These are phyloP conservation scores for Leucophenga varia DNA, from an alignment of 1,140 invertebrate species.

Conservation along the genomic window DNA sequence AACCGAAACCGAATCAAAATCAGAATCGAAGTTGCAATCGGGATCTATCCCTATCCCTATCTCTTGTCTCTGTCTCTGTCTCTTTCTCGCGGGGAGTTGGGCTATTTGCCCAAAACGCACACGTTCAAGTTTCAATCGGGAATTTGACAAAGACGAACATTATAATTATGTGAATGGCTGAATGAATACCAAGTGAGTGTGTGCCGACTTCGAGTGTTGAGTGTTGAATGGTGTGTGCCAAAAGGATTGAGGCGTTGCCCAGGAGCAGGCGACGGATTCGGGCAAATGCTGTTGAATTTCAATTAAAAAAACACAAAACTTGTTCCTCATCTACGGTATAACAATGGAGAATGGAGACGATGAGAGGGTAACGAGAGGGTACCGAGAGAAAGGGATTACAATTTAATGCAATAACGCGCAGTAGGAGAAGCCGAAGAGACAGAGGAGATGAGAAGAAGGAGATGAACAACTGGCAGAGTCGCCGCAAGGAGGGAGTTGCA, in stretches of 20 bases:
- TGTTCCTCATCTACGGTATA: too few species aligned
- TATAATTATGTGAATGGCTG: conserved; percentile 45
- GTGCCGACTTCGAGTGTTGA: too few species aligned
- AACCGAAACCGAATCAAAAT: background rate
- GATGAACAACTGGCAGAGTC: too few species aligned
- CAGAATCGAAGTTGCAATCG: background rate
- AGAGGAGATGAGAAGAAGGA: too few species aligned
- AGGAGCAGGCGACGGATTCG: conserved; percentile 13
- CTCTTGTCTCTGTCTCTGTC: too few species aligned
- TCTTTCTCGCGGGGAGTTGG: conserved; percentile 32
- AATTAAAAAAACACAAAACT: conserved; percentile 43
- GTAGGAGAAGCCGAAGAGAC: background rate
- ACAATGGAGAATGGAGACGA: too few species aligned
- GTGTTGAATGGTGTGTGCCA: conserved; percentile 45
- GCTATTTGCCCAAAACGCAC: conserved; percentile 47
- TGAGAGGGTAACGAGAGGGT: background rate
- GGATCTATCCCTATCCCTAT: conserved; percentile 6
- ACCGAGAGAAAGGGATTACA: conserved; percentile 28
- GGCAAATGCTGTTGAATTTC: conserved; percentile 42
- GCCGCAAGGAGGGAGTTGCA: too few species aligned
- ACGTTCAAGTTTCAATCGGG: conserved; percentile 37
- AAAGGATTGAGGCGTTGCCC: conserved; percentile 35
- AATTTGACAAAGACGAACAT: conserved; percentile 37
- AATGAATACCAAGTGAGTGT: conserved; percentile 19
- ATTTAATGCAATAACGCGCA: conserved; percentile 48